Conservation (phyloP, 2,113 vertebrate genomes). For the Esox niger region DNA sequence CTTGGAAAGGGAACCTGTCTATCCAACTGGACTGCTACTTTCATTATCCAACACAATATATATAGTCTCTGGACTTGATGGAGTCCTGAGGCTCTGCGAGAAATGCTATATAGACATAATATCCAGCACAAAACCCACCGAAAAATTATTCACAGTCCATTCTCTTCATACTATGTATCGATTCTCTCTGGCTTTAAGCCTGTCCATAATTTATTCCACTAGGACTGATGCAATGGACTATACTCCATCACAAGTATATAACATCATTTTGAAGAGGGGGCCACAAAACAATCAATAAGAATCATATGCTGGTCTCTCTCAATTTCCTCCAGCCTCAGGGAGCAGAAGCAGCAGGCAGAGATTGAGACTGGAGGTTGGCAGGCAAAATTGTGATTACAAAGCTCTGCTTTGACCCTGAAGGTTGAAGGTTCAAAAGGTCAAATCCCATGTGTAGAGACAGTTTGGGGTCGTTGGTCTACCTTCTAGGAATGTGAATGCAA, state of each 20-base stretch:
- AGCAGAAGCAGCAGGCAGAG: not conserved
- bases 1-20: not conserved
- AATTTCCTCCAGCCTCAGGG: not conserved
- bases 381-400: slow-evolving; percentile 9
- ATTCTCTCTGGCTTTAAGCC: slow-evolving; percentile 24
- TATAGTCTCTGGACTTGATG: not conserved
- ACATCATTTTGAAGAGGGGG: slow-evolving; percentile 12
- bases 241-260: slow-evolving; percentile 23
- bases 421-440: slow-evolving; percentile 20
- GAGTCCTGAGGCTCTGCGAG: not conserved
- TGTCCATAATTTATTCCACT: slow-evolving; percentile 21
- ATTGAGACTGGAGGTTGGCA: not conserved
- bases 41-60: not conserved
- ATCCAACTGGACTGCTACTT: not conserved
- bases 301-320: slow-evolving; percentile 4
- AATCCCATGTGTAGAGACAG: not conserved
- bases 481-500: slow-evolving; percentile 2
- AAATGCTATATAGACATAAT: not conserved
- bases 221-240: slow-evolving; percentile 18
- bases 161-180: slow-evolving; percentile 21
- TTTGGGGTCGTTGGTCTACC: not conserved
- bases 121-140: slow-evolving; percentile 3
- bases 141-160: slow-evolving; percentile 19
- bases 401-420: slow-evolving; percentile 10
- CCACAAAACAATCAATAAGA: slow-evolving; percentile 25